Percentiles rank a stretch among this genome's conserved stretches.
phyloP scores from a whole-genome alignment of 2,113 vertebrate genomes.

The Trogon surrucura region DNA sequence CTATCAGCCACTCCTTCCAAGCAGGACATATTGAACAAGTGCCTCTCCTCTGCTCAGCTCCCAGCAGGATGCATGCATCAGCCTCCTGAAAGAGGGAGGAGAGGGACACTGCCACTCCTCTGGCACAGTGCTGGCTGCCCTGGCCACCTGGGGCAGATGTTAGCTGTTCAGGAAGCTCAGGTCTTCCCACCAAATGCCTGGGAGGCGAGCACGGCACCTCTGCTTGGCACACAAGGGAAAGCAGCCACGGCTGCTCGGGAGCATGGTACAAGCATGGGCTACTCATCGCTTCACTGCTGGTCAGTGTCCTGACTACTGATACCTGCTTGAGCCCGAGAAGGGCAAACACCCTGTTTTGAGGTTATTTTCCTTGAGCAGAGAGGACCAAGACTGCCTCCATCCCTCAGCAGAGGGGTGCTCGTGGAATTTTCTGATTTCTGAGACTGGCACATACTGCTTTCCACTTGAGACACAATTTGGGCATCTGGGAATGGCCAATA shows the following conservation, averaged over 20 bases:
- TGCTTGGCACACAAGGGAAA: fast-evolving
- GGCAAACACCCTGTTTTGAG: not conserved
- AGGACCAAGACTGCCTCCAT: not conserved
- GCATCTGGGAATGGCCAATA: not conserved
- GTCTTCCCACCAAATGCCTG: fast-evolving
- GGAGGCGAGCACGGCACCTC: fast-evolving
- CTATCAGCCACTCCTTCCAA: not conserved
- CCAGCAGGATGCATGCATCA: not conserved
- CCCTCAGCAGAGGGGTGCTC: fast-evolving
- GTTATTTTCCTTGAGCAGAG: not conserved
- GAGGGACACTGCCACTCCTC: not conserved
- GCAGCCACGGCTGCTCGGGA: not conserved
- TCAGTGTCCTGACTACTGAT: fast-evolving
- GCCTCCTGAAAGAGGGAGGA: not conserved
- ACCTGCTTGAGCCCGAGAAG: not conserved
- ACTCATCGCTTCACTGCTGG: fast-evolving
- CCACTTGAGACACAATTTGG: not conserved
- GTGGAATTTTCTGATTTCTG: not conserved
- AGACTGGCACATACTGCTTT: not conserved
- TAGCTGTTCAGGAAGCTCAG: not conserved
- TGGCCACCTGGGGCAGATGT: too few species aligned
- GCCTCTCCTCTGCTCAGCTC: not conserved
- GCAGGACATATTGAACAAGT: fast-evolving
- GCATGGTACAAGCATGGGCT: fast-evolving
- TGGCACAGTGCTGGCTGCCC: not conserved